Evolutionary conservation across 2,113 vertebrate species (phyloP).

Genomic region (Caloenas nicobarica): DNA sequence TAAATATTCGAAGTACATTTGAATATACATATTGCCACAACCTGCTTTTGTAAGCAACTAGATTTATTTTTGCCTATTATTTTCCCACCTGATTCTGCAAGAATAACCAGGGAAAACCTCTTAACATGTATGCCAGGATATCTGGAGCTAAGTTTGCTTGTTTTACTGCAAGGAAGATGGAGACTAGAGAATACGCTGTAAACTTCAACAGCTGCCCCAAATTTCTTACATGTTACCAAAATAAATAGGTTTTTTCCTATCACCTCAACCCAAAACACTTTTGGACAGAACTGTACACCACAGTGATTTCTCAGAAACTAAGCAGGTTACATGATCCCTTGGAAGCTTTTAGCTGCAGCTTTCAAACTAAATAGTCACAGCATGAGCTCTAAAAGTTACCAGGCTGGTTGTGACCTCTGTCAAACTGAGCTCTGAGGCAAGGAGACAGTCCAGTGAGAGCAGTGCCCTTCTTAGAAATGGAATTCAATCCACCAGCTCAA

Average conservation of each 20-base stretch:
- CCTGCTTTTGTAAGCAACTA: not conserved
- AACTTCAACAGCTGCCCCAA: not conserved
- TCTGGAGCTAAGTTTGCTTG: not conserved
- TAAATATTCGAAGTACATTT: not conserved
- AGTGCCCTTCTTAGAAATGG: not conserved
- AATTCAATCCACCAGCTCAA: not conserved
- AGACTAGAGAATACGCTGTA: not conserved
- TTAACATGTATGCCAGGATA: not conserved
- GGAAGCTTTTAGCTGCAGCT: not conserved
- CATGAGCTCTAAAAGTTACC: not conserved
- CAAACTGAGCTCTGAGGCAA: not conserved
- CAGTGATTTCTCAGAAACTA: not conserved
- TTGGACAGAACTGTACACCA: not conserved
- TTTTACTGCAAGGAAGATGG: not conserved
- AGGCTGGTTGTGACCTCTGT: not conserved
- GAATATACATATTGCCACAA: not conserved
- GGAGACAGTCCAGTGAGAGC: not conserved
- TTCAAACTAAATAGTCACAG: not conserved
- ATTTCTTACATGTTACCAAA: not conserved
- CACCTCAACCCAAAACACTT: not conserved
- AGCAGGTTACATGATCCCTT: not conserved
- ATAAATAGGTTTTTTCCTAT: not conserved
- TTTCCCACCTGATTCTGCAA: not conserved
- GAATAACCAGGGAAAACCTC: not conserved
- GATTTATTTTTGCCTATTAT: not conserved